Base-by-base conservation (phyloP, 2,888 invertebrate species). In the Alsophila aescularia region DNA sequence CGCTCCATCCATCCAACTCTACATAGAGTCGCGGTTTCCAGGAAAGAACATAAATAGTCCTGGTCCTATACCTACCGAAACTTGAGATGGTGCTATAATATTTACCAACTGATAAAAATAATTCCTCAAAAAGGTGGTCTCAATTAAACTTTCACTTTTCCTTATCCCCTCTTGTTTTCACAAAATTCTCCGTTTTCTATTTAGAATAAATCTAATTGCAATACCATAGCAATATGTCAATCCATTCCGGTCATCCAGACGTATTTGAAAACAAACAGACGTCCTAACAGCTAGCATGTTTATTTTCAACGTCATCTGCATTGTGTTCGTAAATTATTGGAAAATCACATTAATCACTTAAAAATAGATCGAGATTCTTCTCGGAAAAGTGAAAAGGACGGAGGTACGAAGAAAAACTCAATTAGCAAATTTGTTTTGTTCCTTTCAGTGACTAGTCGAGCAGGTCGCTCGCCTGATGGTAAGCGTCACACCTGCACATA, bases 251-350 rank as follows among this genome's bases (percentile, higher is more conserved):
- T 76, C 78, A 72, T 73, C 64, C 77, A 70, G 76, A 77, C 77
- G 82, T 87, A 14, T 39, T 84, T 85, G 79, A 79, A 87, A 85
- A 86, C 81, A 87, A 85, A 87, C 85, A 81, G 67, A 79, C 68
- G 77, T 79, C 79, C 16, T 61, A 43, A 34, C 4, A 76, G n/a
- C n/a, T n/a, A n/a, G 79, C 77, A 75, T 89, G 89, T 89, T 89
- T 89, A 87, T 83, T 83, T 82, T 79, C 71, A 78, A 70, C 82
- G 60, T 62, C 62, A 52, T 35, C 50, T 34, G 50, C 29, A 54
- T 79, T 79, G 79, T 83, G 59, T 66, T 66, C 66, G 42, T 54
- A 42, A 67, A 71, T 72, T 75, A 70, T 75, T 69, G 58, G 64
- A 62, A 70, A 72, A 75, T 73, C 63, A 66, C 72, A 69, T 73